Conservation (phyloP, 2,888 invertebrate species). For the Stramonita haemastoma region DNA sequence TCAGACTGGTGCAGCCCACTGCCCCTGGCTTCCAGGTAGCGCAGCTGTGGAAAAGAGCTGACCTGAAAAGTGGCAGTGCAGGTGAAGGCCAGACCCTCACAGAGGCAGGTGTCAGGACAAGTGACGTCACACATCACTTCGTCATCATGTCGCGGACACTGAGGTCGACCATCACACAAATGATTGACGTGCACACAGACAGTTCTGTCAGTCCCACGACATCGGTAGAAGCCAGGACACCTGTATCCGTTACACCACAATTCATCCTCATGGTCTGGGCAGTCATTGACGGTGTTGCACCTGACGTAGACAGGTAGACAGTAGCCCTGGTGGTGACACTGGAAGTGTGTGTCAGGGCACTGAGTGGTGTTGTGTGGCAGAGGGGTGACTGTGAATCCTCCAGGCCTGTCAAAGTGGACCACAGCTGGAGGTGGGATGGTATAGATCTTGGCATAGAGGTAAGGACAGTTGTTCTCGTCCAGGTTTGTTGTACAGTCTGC, state of each 20-base stretch:
- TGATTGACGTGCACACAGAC: not conserved
- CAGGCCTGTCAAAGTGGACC: not conserved
- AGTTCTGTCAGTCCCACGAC: not conserved
- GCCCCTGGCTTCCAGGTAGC: conserved; percentile 21
- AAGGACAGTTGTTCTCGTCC: not conserved
- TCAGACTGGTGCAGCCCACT: not conserved
- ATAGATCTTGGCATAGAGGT: not conserved
- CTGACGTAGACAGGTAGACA: conserved; percentile 18
- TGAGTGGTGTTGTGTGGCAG: not conserved
- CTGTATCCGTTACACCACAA: not conserved
- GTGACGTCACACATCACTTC: conserved; percentile 38
- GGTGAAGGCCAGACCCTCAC: conserved; percentile 23
- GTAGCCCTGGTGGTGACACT: not conserved
- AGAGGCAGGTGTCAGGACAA: conserved; percentile 24
- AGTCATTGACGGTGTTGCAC: not conserved
- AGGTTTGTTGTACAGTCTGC: not conserved
- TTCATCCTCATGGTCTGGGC: not conserved
- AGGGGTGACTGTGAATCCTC: not conserved
- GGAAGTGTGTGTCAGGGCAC: conserved; percentile 3
- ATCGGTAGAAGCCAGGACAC: conserved; percentile 19
- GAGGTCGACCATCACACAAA: conserved; percentile 16
- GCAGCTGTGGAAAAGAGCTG: not conserved
- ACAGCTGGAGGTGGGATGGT: not conserved
- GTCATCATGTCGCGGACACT: conserved; percentile 44
- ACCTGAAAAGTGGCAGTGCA: not conserved